phyloP scores from a whole-genome alignment of 2,113 vertebrate species.

The Todiramphus saurophagus region DNA sequence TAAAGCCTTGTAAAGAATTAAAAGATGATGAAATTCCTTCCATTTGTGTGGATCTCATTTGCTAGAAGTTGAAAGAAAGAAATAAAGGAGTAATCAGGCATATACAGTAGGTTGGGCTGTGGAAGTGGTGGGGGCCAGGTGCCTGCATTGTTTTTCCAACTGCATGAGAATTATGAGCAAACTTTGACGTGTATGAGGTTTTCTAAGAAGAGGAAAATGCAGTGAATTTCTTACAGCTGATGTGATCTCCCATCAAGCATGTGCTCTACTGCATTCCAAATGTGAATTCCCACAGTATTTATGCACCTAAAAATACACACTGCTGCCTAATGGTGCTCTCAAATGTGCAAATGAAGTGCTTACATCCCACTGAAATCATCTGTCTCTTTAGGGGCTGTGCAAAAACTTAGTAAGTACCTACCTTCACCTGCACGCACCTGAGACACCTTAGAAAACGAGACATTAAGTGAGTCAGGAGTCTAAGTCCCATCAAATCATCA shows the following conservation, averaged over 20 bases:
- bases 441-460: neutral
- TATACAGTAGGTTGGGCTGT: neutral
- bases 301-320: neutral
- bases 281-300: neutral
- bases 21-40: neutral
- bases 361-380: neutral
- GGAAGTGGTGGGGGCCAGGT: neutral
- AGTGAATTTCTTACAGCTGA: conserved; percentile 7
- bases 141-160: neutral
- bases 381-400: neutral
- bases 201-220: neutral
- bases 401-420: neutral
- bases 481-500: neutral
- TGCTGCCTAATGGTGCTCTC: neutral
- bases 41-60: neutral
- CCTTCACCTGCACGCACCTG: neutral
- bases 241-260: neutral
- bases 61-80: neutral
- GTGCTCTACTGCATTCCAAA: neutral
- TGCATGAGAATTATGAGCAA: neutral
- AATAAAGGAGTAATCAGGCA: neutral
- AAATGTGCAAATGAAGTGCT: neutral
- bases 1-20: neutral
- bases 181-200: neutral
- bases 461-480: neutral